Conservation (phyloP, 1,140 invertebrate genomes). For the Ectropis grisescens region DNA sequence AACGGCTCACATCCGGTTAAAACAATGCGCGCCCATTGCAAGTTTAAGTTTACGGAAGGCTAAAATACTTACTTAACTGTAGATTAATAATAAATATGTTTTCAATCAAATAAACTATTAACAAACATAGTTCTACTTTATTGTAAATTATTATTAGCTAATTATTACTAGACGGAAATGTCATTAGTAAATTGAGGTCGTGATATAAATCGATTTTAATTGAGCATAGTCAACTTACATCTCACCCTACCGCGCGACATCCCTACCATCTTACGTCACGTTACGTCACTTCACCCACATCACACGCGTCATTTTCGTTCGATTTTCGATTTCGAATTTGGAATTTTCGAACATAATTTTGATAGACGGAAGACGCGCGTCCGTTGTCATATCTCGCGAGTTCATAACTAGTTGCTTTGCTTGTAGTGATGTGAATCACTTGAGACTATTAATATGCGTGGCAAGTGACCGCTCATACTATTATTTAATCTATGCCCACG, state of each 20-base stretch:
- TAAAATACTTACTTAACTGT: too few species aligned
- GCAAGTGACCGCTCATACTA: slow-evolving; percentile 63
- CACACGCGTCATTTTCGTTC: slow-evolving; percentile 10
- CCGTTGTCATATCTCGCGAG: slow-evolving; percentile 43
- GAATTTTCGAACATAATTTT: slow-evolving; percentile 5
- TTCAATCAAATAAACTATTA: too few species aligned
- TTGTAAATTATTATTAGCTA: too few species aligned
- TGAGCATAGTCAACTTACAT: slow-evolving; percentile 21
- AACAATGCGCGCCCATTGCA: too few species aligned
- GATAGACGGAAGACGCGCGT: slow-evolving; percentile 33
- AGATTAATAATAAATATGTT: too few species aligned
- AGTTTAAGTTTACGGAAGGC: too few species aligned
- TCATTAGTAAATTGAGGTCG: too few species aligned
- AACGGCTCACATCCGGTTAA: too few species aligned
- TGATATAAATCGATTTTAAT: slow-evolving; percentile 5
- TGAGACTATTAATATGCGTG: slow-evolving; percentile 63
- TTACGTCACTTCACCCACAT: too few species aligned
- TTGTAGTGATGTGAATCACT: slow-evolving; percentile 54
- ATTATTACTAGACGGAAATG: too few species aligned
- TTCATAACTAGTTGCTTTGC: slow-evolving; percentile 35
- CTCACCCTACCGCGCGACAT: slow-evolving; percentile 22
- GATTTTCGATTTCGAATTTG: slow-evolving; percentile 22
- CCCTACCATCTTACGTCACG: slow-evolving; percentile 10
- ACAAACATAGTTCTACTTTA: too few species aligned
- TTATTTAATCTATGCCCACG: too few species aligned